Percentiles rank a stretch among this genome's conserved stretches.
Conservation (phyloP, 2,888 invertebrate genomes). For the Steinernema carpocapsae region DNA sequence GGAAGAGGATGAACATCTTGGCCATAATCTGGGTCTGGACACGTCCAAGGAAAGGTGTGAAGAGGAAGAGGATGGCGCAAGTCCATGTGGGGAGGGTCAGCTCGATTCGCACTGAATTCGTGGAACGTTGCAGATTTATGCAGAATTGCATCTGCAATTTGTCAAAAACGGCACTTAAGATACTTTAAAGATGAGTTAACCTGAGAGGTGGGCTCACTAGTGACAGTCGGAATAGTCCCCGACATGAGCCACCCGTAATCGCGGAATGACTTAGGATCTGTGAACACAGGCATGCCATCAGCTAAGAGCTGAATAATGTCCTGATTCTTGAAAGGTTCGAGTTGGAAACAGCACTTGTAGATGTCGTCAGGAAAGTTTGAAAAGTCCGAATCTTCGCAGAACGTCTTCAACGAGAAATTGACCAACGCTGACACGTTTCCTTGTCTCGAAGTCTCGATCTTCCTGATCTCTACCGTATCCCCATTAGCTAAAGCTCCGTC, state of each 20-base stretch:
- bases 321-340: constrained; percentile 57
- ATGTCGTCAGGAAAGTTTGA: constrained; percentile 66
- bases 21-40: constrained; percentile 57
- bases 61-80: constrained; percentile 61
- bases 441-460: constrained; percentile 57
- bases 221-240: constrained; percentile 61
- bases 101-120: constrained; percentile 61
- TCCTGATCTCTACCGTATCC: constrained; percentile 65
- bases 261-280: constrained; percentile 68
- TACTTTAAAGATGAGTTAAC: constrained; percentile 36
- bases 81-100: constrained; percentile 56
- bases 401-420: constrained; percentile 65
- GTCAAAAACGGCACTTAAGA: not conserved
- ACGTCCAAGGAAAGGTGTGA: constrained; percentile 62
- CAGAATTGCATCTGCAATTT: constrained; percentile 63
- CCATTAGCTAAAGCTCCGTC: constrained; percentile 66
- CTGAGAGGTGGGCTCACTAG: constrained; percentile 61
- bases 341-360: constrained; percentile 66
- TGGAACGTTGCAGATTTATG: constrained; percentile 65
- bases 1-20: constrained; percentile 64
- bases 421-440: constrained; percentile 67
- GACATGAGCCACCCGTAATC: constrained; percentile 66
- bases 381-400: constrained; percentile 68
- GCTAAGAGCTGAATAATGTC: constrained; percentile 64
- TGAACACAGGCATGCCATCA: constrained; percentile 66